Base-by-base conservation (phyloP, 2,113 vertebrate genomes). In the Chloropsis hardwickii region DNA sequence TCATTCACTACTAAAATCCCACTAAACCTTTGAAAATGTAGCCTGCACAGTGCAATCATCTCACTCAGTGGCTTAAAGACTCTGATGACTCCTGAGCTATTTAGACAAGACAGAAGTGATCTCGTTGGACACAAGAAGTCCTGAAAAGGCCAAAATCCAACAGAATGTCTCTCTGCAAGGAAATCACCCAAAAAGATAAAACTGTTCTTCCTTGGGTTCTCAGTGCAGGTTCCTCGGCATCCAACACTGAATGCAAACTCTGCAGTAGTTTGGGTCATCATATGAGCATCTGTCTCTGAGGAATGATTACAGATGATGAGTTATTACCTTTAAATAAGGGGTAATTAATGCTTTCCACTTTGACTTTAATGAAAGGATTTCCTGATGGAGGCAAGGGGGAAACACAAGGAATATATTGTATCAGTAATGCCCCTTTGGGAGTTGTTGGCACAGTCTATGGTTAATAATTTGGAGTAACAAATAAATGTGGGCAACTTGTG, bases 381-480 rank as follows among this genome's bases (percentile, higher is more conserved):
- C 94, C 83, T 89, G 45, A 62, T 29, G 60, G 39, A 50, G 67
- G 85, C 40, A 40, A 47, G 78, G 58, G 88, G 44, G 39, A 35
- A 61, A 44, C 80, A 89, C 86, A 89, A 76, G 81, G 44, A 92
- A 95, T 86, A 67, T 74, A 33, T 58, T 93, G 77, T 89, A 81
- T 81, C 70, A 80, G 37, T 79, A 92, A 80, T 93, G 33, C 25
- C 50, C 78, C 77, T 92, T 28, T 72, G 86, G 88, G 96, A 94
- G 61, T 95, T 96, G 87, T 79, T 96, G 96, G 88, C 92, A 84
- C 92, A 73, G 76, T 91, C 93, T 72, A 37, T 1, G n/a, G 90
- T 87, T 91, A 93, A 93, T 91, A 95, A 95, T 93, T 94, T 71
- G 82, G 89, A 91, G 44, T 81, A 93, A 86, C 90, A 94, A 96